Evolutionary conservation across 2,797 vertebrate species (phyloP).

Genomic region (Ceryle rudis): DNA sequence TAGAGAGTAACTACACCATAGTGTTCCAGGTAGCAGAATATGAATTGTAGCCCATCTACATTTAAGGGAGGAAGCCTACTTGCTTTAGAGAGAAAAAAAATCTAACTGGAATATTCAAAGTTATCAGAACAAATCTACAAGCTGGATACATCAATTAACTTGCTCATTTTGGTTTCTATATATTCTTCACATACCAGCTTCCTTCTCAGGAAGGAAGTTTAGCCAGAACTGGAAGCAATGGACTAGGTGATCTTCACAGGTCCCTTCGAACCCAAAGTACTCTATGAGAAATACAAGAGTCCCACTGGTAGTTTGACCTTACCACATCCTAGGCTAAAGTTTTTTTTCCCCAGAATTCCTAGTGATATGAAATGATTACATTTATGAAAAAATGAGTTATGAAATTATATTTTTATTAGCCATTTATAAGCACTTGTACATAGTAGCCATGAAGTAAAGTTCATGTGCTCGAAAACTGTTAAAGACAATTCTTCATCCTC

Average conservation of each 20-base stretch:
- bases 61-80: neutral
- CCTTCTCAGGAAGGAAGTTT: neutral
- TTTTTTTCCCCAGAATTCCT: neutral
- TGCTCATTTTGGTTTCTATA: neutral
- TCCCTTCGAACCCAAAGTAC: neutral
- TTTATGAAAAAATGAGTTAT: neutral
- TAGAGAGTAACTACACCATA: rapidly evolving
- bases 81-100: neutral
- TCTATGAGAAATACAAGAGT: neutral
- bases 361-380: neutral
- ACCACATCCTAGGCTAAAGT: neutral
- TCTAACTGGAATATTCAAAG: neutral
- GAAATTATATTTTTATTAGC: neutral
- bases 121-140: neutral
- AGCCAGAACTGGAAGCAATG: neutral
- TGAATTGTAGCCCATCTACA: neutral
- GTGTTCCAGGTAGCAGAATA: neutral
- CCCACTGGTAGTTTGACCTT: neutral
- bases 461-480: neutral
- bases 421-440: neutral
- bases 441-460: neutral
- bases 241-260: neutral
- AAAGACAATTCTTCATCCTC: neutral
- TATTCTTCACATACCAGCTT: neutral
- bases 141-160: neutral